Evolutionary conservation across 2,113 vertebrate species (phyloP), one percentile per base, ranked within the genome.

Genomic region (Elachura formosa): DNA sequence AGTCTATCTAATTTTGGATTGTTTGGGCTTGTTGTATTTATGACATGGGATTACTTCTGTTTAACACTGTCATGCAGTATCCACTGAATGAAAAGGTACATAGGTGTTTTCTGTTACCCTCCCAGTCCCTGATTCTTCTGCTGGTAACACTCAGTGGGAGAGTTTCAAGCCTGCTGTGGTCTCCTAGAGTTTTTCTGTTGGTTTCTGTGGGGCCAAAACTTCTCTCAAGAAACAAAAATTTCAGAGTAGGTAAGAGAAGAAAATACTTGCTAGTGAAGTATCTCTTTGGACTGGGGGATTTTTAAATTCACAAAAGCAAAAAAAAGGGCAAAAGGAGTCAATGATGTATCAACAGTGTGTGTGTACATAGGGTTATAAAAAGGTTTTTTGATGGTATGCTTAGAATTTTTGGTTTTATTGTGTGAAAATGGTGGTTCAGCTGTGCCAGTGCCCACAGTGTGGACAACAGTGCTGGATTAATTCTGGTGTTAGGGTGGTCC

Each of bases 31-130:
- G 71, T 94, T 96, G 87, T 97, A 95, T 96, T 97, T 96, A 96
- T 97, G 89, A 91, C 0, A 5, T 95, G 91, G 86, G 72, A 67
- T 93, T 95, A 73, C 52, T 95, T 97, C 94, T 94, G 74, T 95
- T 94, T 67, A 95, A 96, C 12, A 28, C 93, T 93, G 72, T 93
- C 93, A 92, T 71, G 87, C 96, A 95, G 88, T 96, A 93, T 96
- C 94, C 94, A 80, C 75, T 92, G 91, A 96, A 95, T 1, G 19
- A 94, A 95, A 96, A 97, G 96, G 96, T 97, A 97, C 97, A 96
- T 74, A 82, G 71, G 28, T 87, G 72, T 94, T 94, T 90, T 84
- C 85, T 88, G 55, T 75, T 11, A 12, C 82, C 55, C 79, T 83
- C 72, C 49, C 41, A 66, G 67, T n/a, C 78, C 78, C 41, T 21